Conservation (phyloP, 2,113 vertebrate species). For the Anarhynchus alexandrinus region DNA sequence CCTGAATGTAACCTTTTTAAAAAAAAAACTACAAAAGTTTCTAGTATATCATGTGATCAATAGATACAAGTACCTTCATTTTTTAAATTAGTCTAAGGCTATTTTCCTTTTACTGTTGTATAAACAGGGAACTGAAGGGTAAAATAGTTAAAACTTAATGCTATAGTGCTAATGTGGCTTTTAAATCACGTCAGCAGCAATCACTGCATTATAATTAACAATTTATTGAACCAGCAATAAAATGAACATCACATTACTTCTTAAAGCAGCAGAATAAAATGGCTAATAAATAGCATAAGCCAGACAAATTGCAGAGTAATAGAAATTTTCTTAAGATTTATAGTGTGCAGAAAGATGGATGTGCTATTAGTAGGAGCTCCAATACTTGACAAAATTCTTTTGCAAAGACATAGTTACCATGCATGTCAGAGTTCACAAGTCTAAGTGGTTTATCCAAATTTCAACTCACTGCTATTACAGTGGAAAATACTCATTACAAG, state of each 20-base stretch:
- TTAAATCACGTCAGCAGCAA: slow-evolving; percentile 90
- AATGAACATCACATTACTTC: slow-evolving; percentile 90
- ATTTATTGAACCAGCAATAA: slow-evolving; percentile 92
- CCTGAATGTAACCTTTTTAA: slow-evolving; percentile 33
- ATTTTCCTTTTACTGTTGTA: slow-evolving; percentile 85
- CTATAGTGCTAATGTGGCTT: slow-evolving; percentile 87
- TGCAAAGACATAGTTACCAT: slow-evolving; percentile 81
- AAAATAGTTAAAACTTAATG: slow-evolving; percentile 90
- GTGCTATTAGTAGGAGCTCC: slow-evolving; percentile 85
- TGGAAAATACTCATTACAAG: slow-evolving; percentile 79
- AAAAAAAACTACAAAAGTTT: slow-evolving; percentile 53
- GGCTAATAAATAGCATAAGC: slow-evolving; percentile 89
- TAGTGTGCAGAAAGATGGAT: slow-evolving; percentile 86
- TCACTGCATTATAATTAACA: slow-evolving; percentile 92
- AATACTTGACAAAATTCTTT: slow-evolving; percentile 83
- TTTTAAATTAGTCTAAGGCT: slow-evolving; percentile 78
- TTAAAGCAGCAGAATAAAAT: slow-evolving; percentile 89
- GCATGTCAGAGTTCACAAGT: slow-evolving; percentile 83
- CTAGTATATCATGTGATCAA: slow-evolving; percentile 70
- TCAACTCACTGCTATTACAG: slow-evolving; percentile 77
- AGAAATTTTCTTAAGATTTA: slow-evolving; percentile 90
- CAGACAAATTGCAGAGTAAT: slow-evolving; percentile 91
- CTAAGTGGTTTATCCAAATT: slow-evolving; percentile 84
- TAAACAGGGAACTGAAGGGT: slow-evolving; percentile 87
- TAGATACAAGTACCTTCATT: slow-evolving; percentile 77